Conservation (phyloP, 2,797 vertebrate genomes). For the Cynopterus sphinx region DNA sequence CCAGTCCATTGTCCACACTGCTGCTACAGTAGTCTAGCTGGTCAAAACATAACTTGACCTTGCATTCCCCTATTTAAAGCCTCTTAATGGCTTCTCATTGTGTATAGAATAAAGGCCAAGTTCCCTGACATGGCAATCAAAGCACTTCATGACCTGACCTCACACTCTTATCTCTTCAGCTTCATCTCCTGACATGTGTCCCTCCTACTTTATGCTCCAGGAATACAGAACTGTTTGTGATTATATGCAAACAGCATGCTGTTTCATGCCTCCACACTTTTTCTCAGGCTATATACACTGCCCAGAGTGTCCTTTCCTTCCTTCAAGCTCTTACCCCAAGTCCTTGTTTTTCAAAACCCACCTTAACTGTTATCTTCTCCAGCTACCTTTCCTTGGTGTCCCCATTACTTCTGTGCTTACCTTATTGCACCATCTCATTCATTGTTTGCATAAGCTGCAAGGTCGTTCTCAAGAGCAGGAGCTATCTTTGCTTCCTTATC, state of each 20-base stretch:
- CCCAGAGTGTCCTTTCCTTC: not conserved
- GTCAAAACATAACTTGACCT: not conserved
- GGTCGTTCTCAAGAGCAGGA: not conserved
- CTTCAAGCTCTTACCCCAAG: not conserved
- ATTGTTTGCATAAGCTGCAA: not conserved
- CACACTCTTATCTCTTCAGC: not conserved
- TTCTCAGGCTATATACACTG: not conserved
- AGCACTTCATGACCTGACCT: not conserved
- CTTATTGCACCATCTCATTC: not conserved
- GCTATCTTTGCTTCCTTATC: not conserved
- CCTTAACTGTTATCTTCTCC: not conserved
- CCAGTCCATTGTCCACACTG: not conserved
- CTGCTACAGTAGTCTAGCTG: not conserved
- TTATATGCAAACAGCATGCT: not conserved
- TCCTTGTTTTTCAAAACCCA: not conserved
- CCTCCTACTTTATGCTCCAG: not conserved
- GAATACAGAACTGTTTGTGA: not conserved
- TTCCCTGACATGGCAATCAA: not conserved
- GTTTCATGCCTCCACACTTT: not conserved
- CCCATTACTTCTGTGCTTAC: not conserved
- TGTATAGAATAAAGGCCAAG: conserved; percentile 18
- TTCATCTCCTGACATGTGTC: not conserved
- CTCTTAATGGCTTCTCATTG: not conserved
- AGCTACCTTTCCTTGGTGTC: not conserved
- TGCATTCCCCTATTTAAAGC: not conserved